These are phyloP conservation scores for Delphinus delphis DNA, from an alignment of 2,113 vertebrate species.

Conservation along the genomic window DNA sequence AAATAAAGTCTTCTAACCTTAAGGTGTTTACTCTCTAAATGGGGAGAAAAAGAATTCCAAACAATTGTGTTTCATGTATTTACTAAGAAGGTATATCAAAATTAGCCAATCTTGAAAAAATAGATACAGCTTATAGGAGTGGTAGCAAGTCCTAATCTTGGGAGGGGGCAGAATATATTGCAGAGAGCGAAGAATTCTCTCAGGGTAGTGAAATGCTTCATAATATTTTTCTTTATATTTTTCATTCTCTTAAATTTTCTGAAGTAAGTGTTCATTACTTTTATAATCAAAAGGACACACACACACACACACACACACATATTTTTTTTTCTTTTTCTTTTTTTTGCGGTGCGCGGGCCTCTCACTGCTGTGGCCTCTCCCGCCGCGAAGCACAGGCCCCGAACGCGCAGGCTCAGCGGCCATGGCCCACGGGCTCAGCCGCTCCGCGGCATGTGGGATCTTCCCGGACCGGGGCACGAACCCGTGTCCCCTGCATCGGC, in stretches of 20 bases:
- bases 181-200: constrained; percentile 15
- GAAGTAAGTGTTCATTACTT: background rate
- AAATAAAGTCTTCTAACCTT: background rate
- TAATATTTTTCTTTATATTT: background rate
- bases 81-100: constrained; percentile 14
- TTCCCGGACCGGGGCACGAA: no score
- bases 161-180: background rate
- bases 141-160: background rate
- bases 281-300: background rate
- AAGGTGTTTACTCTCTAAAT: constrained; percentile 17
- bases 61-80: background rate
- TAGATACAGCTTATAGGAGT: background rate
- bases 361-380: no score
- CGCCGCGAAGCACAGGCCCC: no score
- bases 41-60: background rate
- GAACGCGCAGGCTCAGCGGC: no score
- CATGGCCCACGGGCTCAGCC: no score
- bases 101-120: background rate
- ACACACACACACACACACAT: no score
- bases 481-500: no score
- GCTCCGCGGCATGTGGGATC: no score
- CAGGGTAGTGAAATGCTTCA: background rate
- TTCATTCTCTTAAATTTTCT: background rate
- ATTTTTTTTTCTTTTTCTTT: background rate
- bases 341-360: no score